Evolutionary conservation across 2,113 vertebrate genomes (phyloP).

Genomic region (Scomber scombrus): DNA sequence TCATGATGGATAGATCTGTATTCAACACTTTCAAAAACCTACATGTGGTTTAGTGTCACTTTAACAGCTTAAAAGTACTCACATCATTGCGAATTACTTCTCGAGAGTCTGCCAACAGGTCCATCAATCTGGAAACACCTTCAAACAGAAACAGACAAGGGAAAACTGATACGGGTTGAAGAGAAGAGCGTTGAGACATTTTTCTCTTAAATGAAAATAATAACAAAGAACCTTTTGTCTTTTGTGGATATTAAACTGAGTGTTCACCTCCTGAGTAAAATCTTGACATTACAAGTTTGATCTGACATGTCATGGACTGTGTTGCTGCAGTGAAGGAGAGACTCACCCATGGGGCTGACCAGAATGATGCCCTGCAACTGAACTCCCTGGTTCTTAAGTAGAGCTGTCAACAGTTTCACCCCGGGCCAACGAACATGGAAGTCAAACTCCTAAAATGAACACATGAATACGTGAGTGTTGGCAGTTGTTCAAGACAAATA

Average conservation of each 20-base stretch:
- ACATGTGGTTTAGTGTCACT: not conserved
- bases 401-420: constrained; percentile 93
- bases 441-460: constrained; percentile 92
- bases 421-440: constrained; percentile 98
- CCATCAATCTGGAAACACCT: constrained; percentile 99
- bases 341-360: constrained; percentile 97
- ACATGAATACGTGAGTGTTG: not conserved
- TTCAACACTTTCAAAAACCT: not conserved
- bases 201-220: no score
- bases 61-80: constrained; percentile 70
- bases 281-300: not conserved
- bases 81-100: constrained; percentile 99
- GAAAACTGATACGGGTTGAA: not conserved
- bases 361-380: constrained; percentile 96
- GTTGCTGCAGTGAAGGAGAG: not conserved
- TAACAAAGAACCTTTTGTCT: no score
- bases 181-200: not conserved
- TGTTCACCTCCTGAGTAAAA: not conserved
- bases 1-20: not conserved
- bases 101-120: constrained; percentile 95
- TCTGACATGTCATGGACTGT: no score
- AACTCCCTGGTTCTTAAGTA: constrained; percentile 92
- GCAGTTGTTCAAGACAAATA: not conserved
- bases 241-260: not conserved
- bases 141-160: constrained; percentile 37